These are phyloP conservation scores for Frankliniella intonsa DNA, from an alignment of 2,888 invertebrate species.

Conservation along the genomic window DNA sequence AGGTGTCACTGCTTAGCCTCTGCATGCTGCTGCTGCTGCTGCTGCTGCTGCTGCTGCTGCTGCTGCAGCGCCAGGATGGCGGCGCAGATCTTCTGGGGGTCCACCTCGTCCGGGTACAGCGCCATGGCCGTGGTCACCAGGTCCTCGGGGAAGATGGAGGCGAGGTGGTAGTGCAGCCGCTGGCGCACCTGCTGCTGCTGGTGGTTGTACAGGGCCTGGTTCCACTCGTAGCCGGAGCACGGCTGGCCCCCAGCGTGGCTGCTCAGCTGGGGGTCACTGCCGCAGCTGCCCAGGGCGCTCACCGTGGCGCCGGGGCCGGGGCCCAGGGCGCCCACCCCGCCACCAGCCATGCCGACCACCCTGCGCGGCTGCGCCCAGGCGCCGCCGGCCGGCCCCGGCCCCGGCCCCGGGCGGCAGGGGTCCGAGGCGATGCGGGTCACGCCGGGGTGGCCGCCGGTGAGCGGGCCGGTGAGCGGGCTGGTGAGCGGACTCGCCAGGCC, in stretches of 20 bases:
- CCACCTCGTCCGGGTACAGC: slow-evolving; percentile 80
- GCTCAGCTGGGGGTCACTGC: slow-evolving; percentile 38
- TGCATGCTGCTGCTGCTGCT: background rate
- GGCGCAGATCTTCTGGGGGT: slow-evolving; percentile 85
- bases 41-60: too few relatives aligned
- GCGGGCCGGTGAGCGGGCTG: slow-evolving; percentile 36
- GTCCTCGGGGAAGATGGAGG: slow-evolving; percentile 86
- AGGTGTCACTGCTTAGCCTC: slow-evolving; percentile 3
- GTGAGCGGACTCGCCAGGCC: slow-evolving; percentile 39
- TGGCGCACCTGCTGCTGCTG: slow-evolving; percentile 61
- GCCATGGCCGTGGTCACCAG: slow-evolving; percentile 87
- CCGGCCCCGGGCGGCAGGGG: slow-evolving; percentile 54
- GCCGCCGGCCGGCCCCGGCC: too few relatives aligned
- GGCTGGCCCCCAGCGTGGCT: slow-evolving; percentile 38
- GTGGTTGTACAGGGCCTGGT: slow-evolving; percentile 33
- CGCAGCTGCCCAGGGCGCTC: slow-evolving; percentile 47
- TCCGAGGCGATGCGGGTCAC: slow-evolving; percentile 70
- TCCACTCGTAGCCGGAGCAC: slow-evolving; percentile 36
- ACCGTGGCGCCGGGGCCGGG: slow-evolving; percentile 42
- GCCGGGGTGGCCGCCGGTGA: slow-evolving; percentile 41
- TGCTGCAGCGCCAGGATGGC: slow-evolving; percentile 65
- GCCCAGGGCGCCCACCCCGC: too few relatives aligned
- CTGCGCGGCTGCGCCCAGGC: too few relatives aligned
- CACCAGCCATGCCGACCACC: too few relatives aligned
- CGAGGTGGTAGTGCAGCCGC: slow-evolving; percentile 78